Percentiles rank a stretch among this genome's conserved stretches.
Evolutionary conservation across 2,888 invertebrate species (phyloP).

Genomic region (Pycnomerus fuliginosus): DNA sequence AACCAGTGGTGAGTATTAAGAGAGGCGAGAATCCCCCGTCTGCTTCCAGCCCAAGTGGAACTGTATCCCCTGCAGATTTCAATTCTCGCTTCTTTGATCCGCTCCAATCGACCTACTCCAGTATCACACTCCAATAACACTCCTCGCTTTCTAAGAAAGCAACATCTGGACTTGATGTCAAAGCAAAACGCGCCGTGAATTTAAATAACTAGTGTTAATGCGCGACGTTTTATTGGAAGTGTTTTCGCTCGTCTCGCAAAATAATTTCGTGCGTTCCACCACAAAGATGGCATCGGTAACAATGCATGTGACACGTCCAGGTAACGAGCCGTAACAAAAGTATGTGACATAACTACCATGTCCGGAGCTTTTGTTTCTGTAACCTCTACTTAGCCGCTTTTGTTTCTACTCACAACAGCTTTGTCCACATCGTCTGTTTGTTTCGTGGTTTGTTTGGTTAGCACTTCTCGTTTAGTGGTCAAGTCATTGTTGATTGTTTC

Average conservation of each 20-base stretch:
- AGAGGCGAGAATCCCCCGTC: constrained; percentile 24
- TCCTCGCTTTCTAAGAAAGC: constrained; percentile 38
- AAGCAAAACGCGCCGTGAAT: constrained; percentile 34
- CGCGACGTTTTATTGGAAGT: not conserved
- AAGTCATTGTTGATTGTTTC: constrained; percentile 26
- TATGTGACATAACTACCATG: constrained; percentile 34
- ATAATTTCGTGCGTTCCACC: constrained; percentile 5
- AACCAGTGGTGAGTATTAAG: constrained; percentile 21
- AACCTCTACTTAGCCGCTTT: constrained; percentile 28
- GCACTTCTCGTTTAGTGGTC: constrained; percentile 31
- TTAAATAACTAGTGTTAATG: constrained; percentile 28
- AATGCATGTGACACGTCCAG: constrained; percentile 33
- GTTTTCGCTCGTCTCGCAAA: constrained; percentile 4
- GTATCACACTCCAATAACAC: constrained; percentile 43
- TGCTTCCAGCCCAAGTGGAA: constrained; percentile 19
- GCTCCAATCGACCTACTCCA: constrained; percentile 41
- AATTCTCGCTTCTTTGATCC: constrained; percentile 50
- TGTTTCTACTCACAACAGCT: constrained; percentile 28
- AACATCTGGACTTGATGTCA: constrained; percentile 49
- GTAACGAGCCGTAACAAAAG: constrained; percentile 41
- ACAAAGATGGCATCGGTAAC: not conserved
- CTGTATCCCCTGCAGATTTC: constrained; percentile 48
- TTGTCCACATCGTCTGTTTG: constrained; percentile 31
- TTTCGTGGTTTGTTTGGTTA: constrained; percentile 35
- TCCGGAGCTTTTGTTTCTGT: constrained; percentile 37